Evolutionary conservation across 2,797 vertebrate genomes (phyloP), one percentile per base, ranked within the genome.

Genomic region (Pseudomugil gertrudae): DNA sequence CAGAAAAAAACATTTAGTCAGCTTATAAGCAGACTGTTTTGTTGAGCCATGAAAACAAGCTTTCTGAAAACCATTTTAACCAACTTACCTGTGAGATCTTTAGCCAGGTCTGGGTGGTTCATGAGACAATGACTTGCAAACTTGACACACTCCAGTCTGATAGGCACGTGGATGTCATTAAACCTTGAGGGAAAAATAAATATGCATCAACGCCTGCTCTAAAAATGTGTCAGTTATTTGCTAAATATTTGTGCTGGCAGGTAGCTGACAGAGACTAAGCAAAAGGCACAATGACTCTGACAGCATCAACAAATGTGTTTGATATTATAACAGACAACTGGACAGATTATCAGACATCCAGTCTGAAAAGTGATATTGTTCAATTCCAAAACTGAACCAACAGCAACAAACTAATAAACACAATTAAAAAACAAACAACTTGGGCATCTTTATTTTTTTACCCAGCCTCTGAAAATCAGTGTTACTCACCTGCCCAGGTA

Each of bases 111-210:
- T 0, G 98, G 98, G 81, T 99, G 98, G 90, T 99, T 99, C 96
- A 98, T 98, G 80, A 99, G 95, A 84, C 97, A 99, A 80, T 98
- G 96, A 83, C 98, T 98, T 78, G 97, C 98, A 83, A 99, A 99
- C 89, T 99, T 99, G 36, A 99, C 98, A 92, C 98, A 99, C 84
- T 99, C 98, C 84, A 99, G 92, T 75, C 98, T 95, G 82, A 99
- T 96, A 65, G 97, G 97, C 74, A 99, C 98, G 3, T 99, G 97
- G 89, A 99, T 99, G 89, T 99, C 98, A 86, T 99, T 99, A 84
- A 99, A 99, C 90, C 98, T 98, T 66, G 69, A 7, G 53, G 54
- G 40, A 1, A 21, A n/a, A 59, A 64, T 1, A 55, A 65, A 65
- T 2, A 0, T 3, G 19, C 0, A 0, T 66, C 10, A 54, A 38